phyloP scores from a whole-genome alignment of 2,888 invertebrate species.

The Eupithecia abbreviata region DNA sequence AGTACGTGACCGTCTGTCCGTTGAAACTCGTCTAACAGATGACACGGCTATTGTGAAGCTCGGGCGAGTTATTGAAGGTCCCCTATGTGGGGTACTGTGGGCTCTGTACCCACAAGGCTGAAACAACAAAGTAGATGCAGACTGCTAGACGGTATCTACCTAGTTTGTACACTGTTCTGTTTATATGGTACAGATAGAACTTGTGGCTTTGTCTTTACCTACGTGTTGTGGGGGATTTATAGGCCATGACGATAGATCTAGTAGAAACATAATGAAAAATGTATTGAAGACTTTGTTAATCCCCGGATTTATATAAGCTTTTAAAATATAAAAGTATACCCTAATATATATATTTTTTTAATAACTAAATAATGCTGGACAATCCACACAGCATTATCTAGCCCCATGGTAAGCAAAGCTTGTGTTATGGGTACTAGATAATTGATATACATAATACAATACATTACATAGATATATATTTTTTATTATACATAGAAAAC shows the following conservation, averaged over 20 bases:
- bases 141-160: background rate
- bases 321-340: too few relatives aligned
- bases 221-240: background rate
- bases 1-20: conserved; percentile 1
- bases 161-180: background rate
- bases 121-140: background rate
- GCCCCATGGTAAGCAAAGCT: too few relatives aligned
- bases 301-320: too few relatives aligned
- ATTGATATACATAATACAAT: too few relatives aligned
- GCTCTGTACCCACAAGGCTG: background rate
- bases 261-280: background rate
- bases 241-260: background rate
- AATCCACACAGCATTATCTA: too few relatives aligned
- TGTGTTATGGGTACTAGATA: too few relatives aligned
- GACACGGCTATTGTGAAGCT: conserved; percentile 18
- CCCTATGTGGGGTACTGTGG: conserved; percentile 24
- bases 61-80: conserved; percentile 26
- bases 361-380: too few relatives aligned
- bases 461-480: too few relatives aligned
- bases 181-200: background rate
- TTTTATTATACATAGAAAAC: too few relatives aligned
- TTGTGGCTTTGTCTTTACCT: background rate
- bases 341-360: too few relatives aligned
- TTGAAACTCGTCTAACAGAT: conserved; percentile 15
- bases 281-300: background rate